phyloP scores from a whole-genome alignment of 1,140 invertebrate species.

The Temnothorax curvispinosus region DNA sequence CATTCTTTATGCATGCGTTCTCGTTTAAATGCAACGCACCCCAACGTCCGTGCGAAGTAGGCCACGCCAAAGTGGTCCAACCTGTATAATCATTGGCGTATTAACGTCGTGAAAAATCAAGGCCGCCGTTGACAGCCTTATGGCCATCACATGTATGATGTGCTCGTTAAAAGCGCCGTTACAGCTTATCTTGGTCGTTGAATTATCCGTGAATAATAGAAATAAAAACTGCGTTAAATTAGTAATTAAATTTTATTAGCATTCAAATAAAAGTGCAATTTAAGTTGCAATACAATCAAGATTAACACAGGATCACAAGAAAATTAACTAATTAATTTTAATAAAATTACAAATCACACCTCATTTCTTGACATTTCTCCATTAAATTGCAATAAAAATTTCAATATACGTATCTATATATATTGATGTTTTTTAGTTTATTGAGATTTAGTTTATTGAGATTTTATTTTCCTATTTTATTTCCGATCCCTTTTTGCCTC shows the following conservation, averaged over 20 bases:
- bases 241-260: background rate
- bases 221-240: background rate
- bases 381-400: background rate
- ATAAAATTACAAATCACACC: background rate
- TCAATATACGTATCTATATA: background rate
- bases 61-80: slow-evolving; percentile 54
- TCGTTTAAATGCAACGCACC: background rate
- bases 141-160: background rate
- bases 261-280: background rate
- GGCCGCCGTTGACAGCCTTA: slow-evolving; percentile 48
- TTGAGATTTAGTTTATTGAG: slow-evolving; percentile 33
- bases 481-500: background rate
- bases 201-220: background rate
- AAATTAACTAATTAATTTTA: background rate
- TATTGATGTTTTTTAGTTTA: background rate
- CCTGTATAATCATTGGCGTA: slow-evolving; percentile 61
- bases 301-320: background rate
- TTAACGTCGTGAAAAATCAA: slow-evolving; percentile 61
- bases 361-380: background rate
- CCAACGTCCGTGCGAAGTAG: slow-evolving; percentile 5
- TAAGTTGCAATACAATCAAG: background rate
- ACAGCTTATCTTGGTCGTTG: background rate
- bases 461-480: background rate
- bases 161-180: slow-evolving; percentile 1
- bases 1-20: slow-evolving; percentile 16